A percentile compares a stretch with the other conserved stretches of the same genome.
These are phyloP conservation scores for Lasius platythorax DNA, from an alignment of 2,888 invertebrate genomes.

Conservation along the genomic window DNA sequence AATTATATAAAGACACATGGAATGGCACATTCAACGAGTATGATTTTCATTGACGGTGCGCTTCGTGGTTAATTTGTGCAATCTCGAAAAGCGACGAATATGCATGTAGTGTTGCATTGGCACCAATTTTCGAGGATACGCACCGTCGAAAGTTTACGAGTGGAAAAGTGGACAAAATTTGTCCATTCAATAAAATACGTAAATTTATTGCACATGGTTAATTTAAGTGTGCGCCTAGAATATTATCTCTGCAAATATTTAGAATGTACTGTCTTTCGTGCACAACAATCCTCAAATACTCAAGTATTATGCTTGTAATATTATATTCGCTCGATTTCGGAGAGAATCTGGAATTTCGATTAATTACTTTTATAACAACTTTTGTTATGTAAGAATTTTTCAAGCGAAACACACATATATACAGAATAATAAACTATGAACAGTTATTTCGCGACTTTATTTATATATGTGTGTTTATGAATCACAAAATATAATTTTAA, in stretches of 20 bases:
- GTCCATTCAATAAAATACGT: conserved; percentile 31
- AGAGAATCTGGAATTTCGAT: neutral
- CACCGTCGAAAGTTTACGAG: conserved; percentile 21
- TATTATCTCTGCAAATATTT: conserved; percentile 6
- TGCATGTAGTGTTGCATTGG: neutral
- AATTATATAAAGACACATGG: conserved; percentile 29
- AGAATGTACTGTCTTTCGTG: conserved; percentile 11
- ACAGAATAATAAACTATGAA: neutral
- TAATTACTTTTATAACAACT: neutral
- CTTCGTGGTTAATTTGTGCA: conserved; percentile 23
- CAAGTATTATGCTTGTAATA: neutral
- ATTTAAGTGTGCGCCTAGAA: conserved; percentile 3
- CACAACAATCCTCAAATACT: conserved; percentile 21
- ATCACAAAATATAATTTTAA: neutral
- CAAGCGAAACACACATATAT: neutral
- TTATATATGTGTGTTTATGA: neutral
- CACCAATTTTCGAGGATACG: conserved; percentile 39
- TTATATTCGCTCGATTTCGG: neutral
- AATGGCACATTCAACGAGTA: neutral
- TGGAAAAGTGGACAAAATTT: conserved; percentile 37
- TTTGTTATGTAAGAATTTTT: neutral
- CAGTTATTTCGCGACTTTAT: neutral
- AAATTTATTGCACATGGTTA: conserved; percentile 42
- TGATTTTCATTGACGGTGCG: conserved; percentile 18
- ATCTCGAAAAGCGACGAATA: neutral